Base-by-base conservation (phyloP, 1,140 invertebrate genomes). In the Cyphomyrmex costatus region DNA sequence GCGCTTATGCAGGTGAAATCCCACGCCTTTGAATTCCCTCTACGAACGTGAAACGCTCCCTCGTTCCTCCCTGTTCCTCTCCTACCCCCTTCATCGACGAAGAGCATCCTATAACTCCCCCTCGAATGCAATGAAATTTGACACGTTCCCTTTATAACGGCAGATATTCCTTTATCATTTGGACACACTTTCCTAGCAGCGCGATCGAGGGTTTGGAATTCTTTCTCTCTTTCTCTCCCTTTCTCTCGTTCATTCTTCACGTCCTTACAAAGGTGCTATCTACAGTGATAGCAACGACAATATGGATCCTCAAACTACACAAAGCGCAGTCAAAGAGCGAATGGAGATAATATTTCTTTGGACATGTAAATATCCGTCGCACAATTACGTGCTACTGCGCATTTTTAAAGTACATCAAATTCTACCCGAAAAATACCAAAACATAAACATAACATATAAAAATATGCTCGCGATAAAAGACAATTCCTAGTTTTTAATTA, bases 141-240 rank as follows among this genome's bases (percentile, higher is more conserved):
- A 92, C 89, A 89, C 90, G 89, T 86, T 88, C 80, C 71, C 85
- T 89, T 89, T 80, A 83, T 76, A 66, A 73, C 74, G 2, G 12
- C 66, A 53, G 53, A 80, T 61, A 92, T 84, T 85, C 83, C 83
- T 93, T 91, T 92, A 92, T 93, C 86, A 88, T 93, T 94, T 93
- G 88, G 89, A 93, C 90, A 91, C 90, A 90, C 88, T 92, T 90
- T 92, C 89, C 71, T 90, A 76, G 33, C 61, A 27, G 27, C 30
- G 56, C 36, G 36, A 73, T 74, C 30, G 49, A 80, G 49, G 63
- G 27, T 60, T 82, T 30, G 33, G 36, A 14, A n/a, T n/a, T 46
- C 53, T 30, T 46, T 30, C 14, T 21, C 27, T 84, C 56, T 61
- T n/a, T 84, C 30, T 78, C 51, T 79, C 70, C 77, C 74, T 78